Percentiles rank a stretch among this genome's conserved stretches.
phyloP scores from a whole-genome alignment of 2,113 vertebrate genomes.

The Strix aluco region DNA sequence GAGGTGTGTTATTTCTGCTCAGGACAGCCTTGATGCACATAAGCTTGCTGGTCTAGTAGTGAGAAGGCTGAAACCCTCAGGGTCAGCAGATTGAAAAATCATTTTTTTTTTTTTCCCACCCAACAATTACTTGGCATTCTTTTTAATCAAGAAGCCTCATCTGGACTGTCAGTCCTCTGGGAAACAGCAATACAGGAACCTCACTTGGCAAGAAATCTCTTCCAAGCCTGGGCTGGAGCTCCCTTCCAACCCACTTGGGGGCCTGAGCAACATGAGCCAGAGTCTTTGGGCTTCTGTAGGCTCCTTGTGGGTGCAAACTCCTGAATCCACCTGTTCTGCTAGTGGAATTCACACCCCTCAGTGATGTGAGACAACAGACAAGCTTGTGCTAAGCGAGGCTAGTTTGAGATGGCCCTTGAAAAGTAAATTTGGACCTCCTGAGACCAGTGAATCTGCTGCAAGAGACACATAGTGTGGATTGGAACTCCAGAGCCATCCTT shows the following conservation, averaged over 20 bases:
- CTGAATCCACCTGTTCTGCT: not conserved
- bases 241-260: not conserved
- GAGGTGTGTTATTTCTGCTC: not conserved
- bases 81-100: not conserved
- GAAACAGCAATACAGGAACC: not conserved
- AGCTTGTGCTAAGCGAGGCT: too few relatives aligned
- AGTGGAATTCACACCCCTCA: fast-evolving
- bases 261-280: not conserved
- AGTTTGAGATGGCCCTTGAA: not conserved
- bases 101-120: too few relatives aligned
- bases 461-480: fast-evolving
- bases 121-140: not conserved
- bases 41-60: not conserved
- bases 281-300: not conserved
- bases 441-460: not conserved
- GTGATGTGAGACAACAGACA: fast-evolving
- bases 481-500: not conserved
- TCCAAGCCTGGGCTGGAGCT: not conserved
- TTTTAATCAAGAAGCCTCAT: not conserved
- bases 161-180: not conserved
- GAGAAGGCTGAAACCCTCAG: not conserved
- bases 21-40: not conserved
- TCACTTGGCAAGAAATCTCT: not conserved
- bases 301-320: not conserved
- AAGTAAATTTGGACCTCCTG: not conserved